Evolutionary conservation across 2,113 vertebrate species (phyloP).

Genomic region (Corydoras sp.): DNA sequence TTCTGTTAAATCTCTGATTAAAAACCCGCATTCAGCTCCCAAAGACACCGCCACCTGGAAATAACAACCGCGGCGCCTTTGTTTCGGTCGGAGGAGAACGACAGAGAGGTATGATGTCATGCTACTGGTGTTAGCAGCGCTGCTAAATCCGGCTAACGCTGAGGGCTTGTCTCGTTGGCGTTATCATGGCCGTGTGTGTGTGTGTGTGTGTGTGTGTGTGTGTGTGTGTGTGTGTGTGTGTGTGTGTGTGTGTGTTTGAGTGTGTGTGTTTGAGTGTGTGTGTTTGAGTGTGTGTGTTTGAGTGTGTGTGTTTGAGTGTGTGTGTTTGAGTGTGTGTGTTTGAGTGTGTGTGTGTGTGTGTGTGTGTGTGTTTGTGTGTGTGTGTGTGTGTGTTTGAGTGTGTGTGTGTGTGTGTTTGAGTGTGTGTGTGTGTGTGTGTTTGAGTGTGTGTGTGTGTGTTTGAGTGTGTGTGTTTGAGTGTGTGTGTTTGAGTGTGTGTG

Average conservation of each 20-base stretch:
- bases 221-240: no score
- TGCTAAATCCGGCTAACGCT: background rate
- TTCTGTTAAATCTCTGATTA: background rate
- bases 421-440: no score
- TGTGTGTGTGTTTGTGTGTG: no score
- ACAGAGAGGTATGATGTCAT: conserved; percentile 34
- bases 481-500: no score
- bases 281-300: no score
- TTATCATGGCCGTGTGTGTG: background rate
- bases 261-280: no score
- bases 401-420: no score
- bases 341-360: no score
- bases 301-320: no score
- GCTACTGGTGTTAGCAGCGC: background rate
- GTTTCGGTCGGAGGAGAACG: conserved; percentile 16
- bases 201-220: background rate
- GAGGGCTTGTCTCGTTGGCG: background rate
- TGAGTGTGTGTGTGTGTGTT: background rate
- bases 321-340: no score
- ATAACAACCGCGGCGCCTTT: background rate
- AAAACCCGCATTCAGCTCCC: conserved; percentile 5
- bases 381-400: no score
- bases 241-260: no score
- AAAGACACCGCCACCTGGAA: background rate
- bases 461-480: background rate